phyloP scores from a whole-genome alignment of 2,113 vertebrate genomes.

The Hyaena hyaena region DNA sequence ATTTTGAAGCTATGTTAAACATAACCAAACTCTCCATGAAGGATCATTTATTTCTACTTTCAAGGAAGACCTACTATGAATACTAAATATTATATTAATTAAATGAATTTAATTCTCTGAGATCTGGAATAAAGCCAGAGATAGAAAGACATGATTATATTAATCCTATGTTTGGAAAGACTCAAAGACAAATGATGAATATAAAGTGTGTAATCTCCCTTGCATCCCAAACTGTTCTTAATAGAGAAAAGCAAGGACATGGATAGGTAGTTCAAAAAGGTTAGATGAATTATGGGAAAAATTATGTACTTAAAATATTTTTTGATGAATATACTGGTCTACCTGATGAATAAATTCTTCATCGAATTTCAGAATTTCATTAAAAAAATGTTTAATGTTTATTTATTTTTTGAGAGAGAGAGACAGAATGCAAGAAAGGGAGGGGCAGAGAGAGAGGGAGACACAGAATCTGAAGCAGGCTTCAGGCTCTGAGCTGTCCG shows the following conservation, averaged over 20 bases:
- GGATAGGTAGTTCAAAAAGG: neutral
- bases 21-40: constrained; percentile 59
- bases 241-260: neutral
- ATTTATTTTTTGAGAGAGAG: no score
- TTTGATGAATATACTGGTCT: neutral
- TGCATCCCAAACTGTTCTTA: constrained; percentile 25
- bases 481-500: no score
- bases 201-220: constrained; percentile 52
- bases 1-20: constrained; percentile 17
- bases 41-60: constrained; percentile 70
- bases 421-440: no score
- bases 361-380: neutral
- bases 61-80: constrained; percentile 21
- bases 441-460: no score
- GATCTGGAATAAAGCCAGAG: constrained; percentile 63
- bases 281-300: constrained; percentile 1
- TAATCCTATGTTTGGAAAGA: constrained; percentile 57
- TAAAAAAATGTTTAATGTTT: no score
- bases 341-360: neutral
- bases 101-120: constrained; percentile 65
- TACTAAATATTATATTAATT: constrained; percentile 70
- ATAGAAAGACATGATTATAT: constrained; percentile 52
- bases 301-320: neutral
- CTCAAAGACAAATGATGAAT: constrained; percentile 63
- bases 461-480: no score